A percentile compares a stretch with the other conserved stretches of the same genome.
These are phyloP conservation scores for Agrilus biguttatus DNA, from an alignment of 2,888 invertebrate genomes.

Conservation along the genomic window DNA sequence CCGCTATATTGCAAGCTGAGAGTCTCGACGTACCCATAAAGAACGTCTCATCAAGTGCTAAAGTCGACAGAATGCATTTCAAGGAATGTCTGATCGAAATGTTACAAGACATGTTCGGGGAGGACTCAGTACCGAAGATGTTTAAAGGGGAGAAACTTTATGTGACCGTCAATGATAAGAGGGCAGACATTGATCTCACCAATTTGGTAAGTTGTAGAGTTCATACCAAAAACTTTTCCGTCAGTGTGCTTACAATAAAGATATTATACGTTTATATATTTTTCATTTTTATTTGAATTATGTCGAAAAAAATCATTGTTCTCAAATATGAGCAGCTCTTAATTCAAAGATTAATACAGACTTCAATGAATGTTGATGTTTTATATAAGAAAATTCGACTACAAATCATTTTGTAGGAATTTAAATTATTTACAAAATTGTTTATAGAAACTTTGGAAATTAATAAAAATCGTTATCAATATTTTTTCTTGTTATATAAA, in stretches of 20 bases:
- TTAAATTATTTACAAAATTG: too few relatives aligned
- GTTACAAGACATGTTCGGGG: constrained; percentile 90
- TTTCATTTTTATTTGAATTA: too few relatives aligned
- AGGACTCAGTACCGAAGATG: constrained; percentile 83
- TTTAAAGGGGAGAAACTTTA: constrained; percentile 81
- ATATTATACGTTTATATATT: too few relatives aligned
- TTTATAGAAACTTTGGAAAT: too few relatives aligned
- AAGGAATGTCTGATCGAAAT: constrained; percentile 84
- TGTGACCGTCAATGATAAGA: constrained; percentile 71
- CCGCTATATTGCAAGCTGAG: constrained; percentile 75
- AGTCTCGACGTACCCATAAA: constrained; percentile 47
- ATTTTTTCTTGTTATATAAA: background rate
- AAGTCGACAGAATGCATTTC: constrained; percentile 83
- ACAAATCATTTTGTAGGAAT: background rate
- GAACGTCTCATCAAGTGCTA: constrained; percentile 44
- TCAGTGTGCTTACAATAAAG: too few relatives aligned
- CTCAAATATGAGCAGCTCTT: too few relatives aligned
- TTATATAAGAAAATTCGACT: background rate
- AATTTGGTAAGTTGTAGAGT: constrained; percentile 43
- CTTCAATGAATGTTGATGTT: too few relatives aligned
- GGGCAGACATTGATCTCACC: constrained; percentile 72
- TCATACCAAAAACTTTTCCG: too few relatives aligned
- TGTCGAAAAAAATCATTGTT: too few relatives aligned
- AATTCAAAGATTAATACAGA: too few relatives aligned
- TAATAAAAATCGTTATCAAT: too few relatives aligned